Percentiles rank a stretch among this genome's conserved stretches.
Conservation (phyloP, 2,113 vertebrate species). For the Pyxicephalus adspersus region DNA sequence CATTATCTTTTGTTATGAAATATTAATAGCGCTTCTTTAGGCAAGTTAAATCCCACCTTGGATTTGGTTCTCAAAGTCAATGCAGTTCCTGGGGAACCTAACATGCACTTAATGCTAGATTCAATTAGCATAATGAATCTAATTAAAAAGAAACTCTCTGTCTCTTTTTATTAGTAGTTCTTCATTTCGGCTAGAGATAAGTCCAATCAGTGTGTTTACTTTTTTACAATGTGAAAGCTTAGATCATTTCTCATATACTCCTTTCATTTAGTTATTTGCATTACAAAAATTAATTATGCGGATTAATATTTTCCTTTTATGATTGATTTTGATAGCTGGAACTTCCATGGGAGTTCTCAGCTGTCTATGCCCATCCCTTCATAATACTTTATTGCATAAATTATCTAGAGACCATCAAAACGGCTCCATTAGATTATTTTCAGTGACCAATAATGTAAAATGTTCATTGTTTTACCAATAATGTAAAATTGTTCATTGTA, state of each 20-base stretch:
- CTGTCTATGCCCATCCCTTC: not conserved
- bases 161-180: constrained; percentile 52
- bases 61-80: constrained; percentile 55
- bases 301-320: constrained; percentile 40
- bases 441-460: not conserved
- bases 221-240: constrained; percentile 40
- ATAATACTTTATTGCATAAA: not conserved
- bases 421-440: not conserved
- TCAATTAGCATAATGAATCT: constrained; percentile 56
- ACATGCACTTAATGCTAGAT: constrained; percentile 53
- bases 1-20: constrained; percentile 77
- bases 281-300: constrained; percentile 46
- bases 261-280: constrained; percentile 46
- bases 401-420: constrained; percentile 1
- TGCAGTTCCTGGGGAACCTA: constrained; percentile 58
- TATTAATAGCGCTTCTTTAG: constrained; percentile 77
- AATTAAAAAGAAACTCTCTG: constrained; percentile 51
- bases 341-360: constrained; percentile 31
- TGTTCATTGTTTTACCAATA: not conserved
- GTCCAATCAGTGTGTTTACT: constrained; percentile 51
- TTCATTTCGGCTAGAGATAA: constrained; percentile 45
- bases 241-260: constrained; percentile 40
- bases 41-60: constrained; percentile 69
- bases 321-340: constrained; percentile 25
- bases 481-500: not conserved